Evolutionary conservation across 1,140 invertebrate species (phyloP).

Genomic region (Phymorhynchus buccinoides): DNA sequence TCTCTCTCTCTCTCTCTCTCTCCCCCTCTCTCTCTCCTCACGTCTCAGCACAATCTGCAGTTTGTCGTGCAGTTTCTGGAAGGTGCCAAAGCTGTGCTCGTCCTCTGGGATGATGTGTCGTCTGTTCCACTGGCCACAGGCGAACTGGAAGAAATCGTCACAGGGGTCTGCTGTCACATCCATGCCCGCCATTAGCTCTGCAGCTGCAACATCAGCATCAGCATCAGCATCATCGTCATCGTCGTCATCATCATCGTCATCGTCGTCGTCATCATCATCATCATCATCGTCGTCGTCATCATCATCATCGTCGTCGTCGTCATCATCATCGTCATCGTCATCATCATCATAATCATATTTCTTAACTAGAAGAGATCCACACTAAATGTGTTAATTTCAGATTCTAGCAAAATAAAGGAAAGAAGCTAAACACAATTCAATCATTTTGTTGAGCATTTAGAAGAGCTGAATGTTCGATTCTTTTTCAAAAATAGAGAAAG

Average conservation of each 20-base stretch:
- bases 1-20: too few species aligned
- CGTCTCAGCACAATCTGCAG: constrained; percentile 86
- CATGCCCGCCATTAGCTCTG: constrained; percentile 88
- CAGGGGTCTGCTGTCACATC: constrained; percentile 86
- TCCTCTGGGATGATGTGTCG: constrained; percentile 92
- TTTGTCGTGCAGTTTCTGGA: constrained; percentile 90
- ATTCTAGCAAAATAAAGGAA: too few species aligned
- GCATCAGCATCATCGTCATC: too few species aligned
- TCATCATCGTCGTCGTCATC: constrained; percentile 81
- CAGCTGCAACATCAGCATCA: constrained; percentile 77
- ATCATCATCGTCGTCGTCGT: constrained; percentile 61
- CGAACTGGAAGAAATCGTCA: constrained; percentile 90
- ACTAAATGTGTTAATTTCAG: too few species aligned
- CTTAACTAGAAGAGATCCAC: too few species aligned
- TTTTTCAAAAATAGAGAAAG: too few species aligned
- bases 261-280: constrained; percentile 80
- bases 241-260: constrained; percentile 76
- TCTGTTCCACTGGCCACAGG: constrained; percentile 91
- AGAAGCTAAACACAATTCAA: too few species aligned
- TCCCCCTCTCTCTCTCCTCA: constrained; percentile 45
- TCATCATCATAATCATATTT: constrained; percentile 75
- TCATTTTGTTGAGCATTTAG: too few species aligned
- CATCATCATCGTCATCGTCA: constrained; percentile 77
- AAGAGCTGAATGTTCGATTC: too few species aligned
- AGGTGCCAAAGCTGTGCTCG: constrained; percentile 87